Base-by-base conservation (phyloP, 2,888 invertebrate species). In the Azorinus chamasolen region DNA sequence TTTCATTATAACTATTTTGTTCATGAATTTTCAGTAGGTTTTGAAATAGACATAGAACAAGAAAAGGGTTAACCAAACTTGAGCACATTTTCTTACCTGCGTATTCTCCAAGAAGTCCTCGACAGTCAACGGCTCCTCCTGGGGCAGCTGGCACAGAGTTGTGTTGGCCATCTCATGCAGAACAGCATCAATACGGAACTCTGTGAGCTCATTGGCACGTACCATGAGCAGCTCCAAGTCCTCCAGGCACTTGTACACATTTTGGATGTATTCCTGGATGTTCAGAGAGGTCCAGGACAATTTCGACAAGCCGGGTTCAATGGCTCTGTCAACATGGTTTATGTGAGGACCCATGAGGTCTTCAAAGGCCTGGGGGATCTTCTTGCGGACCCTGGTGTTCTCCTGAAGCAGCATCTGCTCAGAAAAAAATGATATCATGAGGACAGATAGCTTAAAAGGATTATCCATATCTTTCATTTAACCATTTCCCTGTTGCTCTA, bases 281-380 rank as follows among this genome's bases (percentile, higher is more conserved):
- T 96, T 95, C 18, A 96, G 95, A 75, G 96, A 96, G 0, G 97
- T 97, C 98, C 98, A 99, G 39, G 96, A 96, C 16, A 98, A 95
- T 14, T 95, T 95, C 24, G 95, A 95, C 32, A 98, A 93, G 0
- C 97, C 98, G 0, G 98, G 97, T 65, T 96, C 95, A 0, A 92
- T 83, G 22, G 85, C 84, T 12, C 96, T 95, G 2, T 97, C 96
- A 16, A 98, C 94, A 25, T 96, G 95, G 27, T 97, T 96, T 77
- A 98, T 94, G 94, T 98, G 97, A 0, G 97, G 97, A 39, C 97
- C 94, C 91, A 98, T 96, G 59, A 99, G 94, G 24, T 97, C 97
- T n/a, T 98, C 95, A 18, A 98, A 97, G 93, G 98, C 98, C 51
- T 96, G 93, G 90, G 97, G 91, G 16, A 94, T 92, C 78, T 92